A percentile compares a stretch with the other conserved stretches of the same genome.
phyloP scores from a whole-genome alignment of 2,113 vertebrate species.

The Bungarus multicinctus region DNA sequence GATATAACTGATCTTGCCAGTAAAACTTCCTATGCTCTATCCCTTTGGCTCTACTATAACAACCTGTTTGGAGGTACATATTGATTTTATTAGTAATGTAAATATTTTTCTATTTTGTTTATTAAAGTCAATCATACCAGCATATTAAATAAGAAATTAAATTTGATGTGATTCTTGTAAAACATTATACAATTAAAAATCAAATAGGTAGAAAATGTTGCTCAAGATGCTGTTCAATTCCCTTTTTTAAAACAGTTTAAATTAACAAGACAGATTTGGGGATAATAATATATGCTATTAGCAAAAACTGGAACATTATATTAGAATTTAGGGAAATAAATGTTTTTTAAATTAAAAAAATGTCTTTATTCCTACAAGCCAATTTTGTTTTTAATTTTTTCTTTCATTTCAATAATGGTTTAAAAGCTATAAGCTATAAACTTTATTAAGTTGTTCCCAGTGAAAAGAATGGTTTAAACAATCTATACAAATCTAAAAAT shows the following conservation, averaged over 20 bases:
- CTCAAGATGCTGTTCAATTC: not conserved
- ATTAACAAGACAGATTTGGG: not conserved
- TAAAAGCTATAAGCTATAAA: not conserved
- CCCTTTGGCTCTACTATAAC: not conserved
- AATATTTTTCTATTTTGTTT: not conserved
- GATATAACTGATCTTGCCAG: not conserved
- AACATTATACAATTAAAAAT: not conserved
- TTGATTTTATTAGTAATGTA: not conserved
- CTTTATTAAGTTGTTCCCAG: not conserved
- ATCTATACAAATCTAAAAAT: not conserved
- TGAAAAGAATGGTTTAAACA: not conserved
- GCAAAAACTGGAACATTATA: not conserved
- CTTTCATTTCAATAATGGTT: not conserved
- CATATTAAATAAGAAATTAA: not conserved
- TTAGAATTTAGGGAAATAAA: not conserved
- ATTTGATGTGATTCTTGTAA: not conserved
- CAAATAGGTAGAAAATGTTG: not conserved
- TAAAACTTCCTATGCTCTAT: not conserved
- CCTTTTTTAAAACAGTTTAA: not conserved
- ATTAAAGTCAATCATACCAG: not conserved
- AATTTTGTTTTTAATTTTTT: not conserved
- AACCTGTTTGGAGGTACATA: not conserved
- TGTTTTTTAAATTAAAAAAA: not conserved
- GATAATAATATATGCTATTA: not conserved
- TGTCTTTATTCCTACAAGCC: not conserved